phyloP scores from a whole-genome alignment of 2,888 invertebrate genomes.

The Drosophila glabriapex region DNA sequence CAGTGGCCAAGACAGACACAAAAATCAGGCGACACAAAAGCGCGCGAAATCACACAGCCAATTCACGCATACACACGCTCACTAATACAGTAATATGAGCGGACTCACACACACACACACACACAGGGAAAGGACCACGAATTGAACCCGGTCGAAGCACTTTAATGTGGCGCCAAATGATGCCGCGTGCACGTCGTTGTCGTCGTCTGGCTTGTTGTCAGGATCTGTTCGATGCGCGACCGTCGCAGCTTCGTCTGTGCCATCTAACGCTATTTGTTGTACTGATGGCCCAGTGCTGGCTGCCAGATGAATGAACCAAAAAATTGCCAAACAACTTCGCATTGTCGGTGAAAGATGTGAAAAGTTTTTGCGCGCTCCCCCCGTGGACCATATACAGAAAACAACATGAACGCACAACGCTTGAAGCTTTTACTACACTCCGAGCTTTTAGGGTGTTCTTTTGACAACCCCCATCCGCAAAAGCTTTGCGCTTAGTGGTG shows the following conservation, averaged over 20 bases:
- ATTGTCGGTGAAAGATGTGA: slow-evolving; percentile 66
- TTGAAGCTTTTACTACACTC: slow-evolving; percentile 69
- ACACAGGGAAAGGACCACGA: background rate
- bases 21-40: slow-evolving; percentile 69
- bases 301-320: slow-evolving; percentile 73
- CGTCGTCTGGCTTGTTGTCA: slow-evolving; percentile 30
- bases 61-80: slow-evolving; percentile 20
- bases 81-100: slow-evolving; percentile 8
- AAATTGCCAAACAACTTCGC: slow-evolving; percentile 70
- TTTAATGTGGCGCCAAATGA: slow-evolving; percentile 75
- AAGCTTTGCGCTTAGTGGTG: slow-evolving; percentile 17
- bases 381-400: slow-evolving; percentile 54
- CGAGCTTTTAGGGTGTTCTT: slow-evolving; percentile 54
- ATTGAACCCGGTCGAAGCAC: slow-evolving; percentile 56
- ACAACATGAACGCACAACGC: slow-evolving; percentile 20
- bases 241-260: slow-evolving; percentile 56
- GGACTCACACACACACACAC: slow-evolving; percentile 8
- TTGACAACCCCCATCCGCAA: slow-evolving; percentile 12
- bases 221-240: slow-evolving; percentile 36
- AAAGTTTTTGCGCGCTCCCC: slow-evolving; percentile 60
- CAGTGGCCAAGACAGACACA: slow-evolving; percentile 58
- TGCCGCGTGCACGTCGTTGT: slow-evolving; percentile 44
- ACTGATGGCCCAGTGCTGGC: slow-evolving; percentile 58
- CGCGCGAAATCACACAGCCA: slow-evolving; percentile 68
- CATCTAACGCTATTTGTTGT: slow-evolving; percentile 71